These are phyloP conservation scores for Scaptomyza flava DNA, from an alignment of 2,888 invertebrate genomes.

Conservation along the genomic window DNA sequence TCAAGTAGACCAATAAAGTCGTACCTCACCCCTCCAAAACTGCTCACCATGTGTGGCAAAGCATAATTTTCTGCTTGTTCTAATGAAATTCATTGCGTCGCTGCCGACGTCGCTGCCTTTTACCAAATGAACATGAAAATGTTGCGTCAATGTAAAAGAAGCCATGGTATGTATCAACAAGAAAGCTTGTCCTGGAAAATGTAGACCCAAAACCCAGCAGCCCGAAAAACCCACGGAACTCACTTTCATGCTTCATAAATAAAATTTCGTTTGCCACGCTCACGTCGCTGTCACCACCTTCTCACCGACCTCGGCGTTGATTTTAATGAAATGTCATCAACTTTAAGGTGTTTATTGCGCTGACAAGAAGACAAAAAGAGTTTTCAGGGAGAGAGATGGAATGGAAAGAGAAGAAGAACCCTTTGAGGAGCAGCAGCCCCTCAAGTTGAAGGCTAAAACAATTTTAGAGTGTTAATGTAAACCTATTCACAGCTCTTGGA, in stretches of 20 bases:
- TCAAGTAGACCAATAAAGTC: conserved; percentile 70
- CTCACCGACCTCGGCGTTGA: conserved; percentile 50
- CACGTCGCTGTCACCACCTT: conserved; percentile 6
- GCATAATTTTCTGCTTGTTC: conserved; percentile 66
- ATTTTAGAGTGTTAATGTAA: conserved; percentile 70
- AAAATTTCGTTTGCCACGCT: conserved; percentile 72
- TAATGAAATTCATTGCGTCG: conserved; percentile 74
- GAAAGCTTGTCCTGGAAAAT: conserved; percentile 9
- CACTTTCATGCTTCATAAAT: conserved; percentile 79
- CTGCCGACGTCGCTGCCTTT: conserved; percentile 38
- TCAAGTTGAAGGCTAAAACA: conserved; percentile 51
- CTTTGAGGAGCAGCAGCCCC: conserved; percentile 57
- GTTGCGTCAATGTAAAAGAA: conserved; percentile 43
- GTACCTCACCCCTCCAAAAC: neutral
- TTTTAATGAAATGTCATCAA: conserved; percentile 83
- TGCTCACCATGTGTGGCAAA: conserved; percentile 31
- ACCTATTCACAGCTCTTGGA: conserved; percentile 26
- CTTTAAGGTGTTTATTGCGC: conserved; percentile 82
- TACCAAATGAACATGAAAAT: conserved; percentile 74
- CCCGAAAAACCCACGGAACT: conserved; percentile 52
- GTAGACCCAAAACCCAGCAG: conserved; percentile 20
- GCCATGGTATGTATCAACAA: conserved; percentile 8
- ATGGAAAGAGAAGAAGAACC: conserved; percentile 35
- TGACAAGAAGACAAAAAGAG: conserved; percentile 62
- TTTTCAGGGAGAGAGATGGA: neutral